These are phyloP conservation scores for Fissipunctia ypsillon DNA, from an alignment of 2,888 invertebrate species.

Conservation along the genomic window DNA sequence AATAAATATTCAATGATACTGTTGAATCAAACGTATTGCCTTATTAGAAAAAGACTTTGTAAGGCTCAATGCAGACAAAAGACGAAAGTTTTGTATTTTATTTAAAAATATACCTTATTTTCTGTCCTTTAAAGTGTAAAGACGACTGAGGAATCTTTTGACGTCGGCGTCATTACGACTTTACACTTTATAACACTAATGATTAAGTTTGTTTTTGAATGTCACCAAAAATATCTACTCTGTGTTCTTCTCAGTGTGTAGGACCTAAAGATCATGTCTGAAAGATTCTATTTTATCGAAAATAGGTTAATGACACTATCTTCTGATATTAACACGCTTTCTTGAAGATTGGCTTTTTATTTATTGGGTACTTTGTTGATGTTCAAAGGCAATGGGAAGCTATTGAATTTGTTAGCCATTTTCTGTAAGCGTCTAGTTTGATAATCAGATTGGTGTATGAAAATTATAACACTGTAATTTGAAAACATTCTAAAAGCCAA, in stretches of 20 bases:
- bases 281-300: slow-evolving; percentile 17
- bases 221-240: not conserved
- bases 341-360: slow-evolving; percentile 19
- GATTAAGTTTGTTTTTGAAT: not conserved
- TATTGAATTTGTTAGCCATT: slow-evolving; percentile 19
- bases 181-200: not conserved
- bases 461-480: too few species aligned
- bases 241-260: not conserved
- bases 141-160: not conserved
- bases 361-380: slow-evolving; percentile 3
- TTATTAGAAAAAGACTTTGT: not conserved
- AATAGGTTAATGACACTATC: slow-evolving; percentile 26
- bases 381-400: not conserved
- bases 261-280: not conserved
- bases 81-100: not conserved
- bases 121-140: not conserved
- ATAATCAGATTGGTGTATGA: not conserved
- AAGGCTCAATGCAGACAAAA: slow-evolving; percentile 7
- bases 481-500: too few species aligned
- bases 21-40: not conserved
- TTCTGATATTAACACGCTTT: slow-evolving; percentile 29
- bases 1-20: slow-evolving; percentile 18
- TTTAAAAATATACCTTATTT: slow-evolving; percentile 11
- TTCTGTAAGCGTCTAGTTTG: not conserved
- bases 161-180: not conserved